Evolutionary conservation across 1,140 invertebrate species (phyloP), one percentile per base, ranked within the genome.

Genomic region (Galleria mellonella): DNA sequence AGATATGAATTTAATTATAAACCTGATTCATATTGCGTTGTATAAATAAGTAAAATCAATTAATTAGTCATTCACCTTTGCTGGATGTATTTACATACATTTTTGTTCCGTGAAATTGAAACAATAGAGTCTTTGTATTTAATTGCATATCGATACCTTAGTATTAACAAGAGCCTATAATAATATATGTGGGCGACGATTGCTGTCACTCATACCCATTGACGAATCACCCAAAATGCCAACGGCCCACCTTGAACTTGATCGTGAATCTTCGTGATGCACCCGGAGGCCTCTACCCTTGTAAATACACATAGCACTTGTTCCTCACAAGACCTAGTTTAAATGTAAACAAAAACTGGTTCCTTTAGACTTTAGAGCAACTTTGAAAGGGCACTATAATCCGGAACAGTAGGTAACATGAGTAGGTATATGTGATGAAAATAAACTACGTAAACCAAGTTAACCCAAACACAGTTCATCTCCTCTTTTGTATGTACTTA

Each of bases 221-320:
- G 81, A 84, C 75, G 75, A 72, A 82, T 84, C 70, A 60, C 54
- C 62, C 56, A 65, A 81, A 84, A 84, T 84, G 76, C 63, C 76
- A 84, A 81, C 61, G 81, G 41, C 60, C 70, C 63, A 56, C 81
- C 81, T 84, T 84, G 81, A 84, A 81, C 81, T 76, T 81, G 63
- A 43, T 60, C 64, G 66, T 51, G 49, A 71, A 48, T 58, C 65
- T 60, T 69, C 72, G 63, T 59, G 72, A 70, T 71, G 66, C 59
- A 64, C 50, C 64, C 51, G 60, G 60, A 23, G 17, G 17, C 56
- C 60, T 55, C 55, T 52, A 59, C 61, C 62, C 63, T 48, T 41
- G 38, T 36, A 50, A 49, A 45, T 58, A 54, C 52, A 71, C 64
- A 68, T 48, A 73, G 48, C 47, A 48, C 42, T 17, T 57, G 49